A percentile compares a stretch with the other conserved stretches of the same genome.
These are phyloP conservation scores for Lordiphosa andalusiaca DNA, from an alignment of 2,888 invertebrate species.

Conservation along the genomic window DNA sequence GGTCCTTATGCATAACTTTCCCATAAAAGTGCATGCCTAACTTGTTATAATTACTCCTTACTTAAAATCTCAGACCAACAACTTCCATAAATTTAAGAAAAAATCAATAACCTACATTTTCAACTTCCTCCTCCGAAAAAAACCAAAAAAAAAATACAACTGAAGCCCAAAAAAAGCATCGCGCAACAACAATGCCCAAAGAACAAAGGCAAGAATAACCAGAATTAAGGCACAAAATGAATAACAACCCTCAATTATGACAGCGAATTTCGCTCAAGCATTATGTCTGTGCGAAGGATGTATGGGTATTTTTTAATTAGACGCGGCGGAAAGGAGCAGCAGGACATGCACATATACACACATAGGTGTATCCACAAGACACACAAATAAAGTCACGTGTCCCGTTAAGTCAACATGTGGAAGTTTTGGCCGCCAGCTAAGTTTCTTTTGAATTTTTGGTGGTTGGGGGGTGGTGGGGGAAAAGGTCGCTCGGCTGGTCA, in stretches of 20 bases:
- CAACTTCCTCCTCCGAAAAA: slow-evolving; percentile 14
- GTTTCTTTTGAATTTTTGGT: neutral
- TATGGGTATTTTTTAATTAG: slow-evolving; percentile 52
- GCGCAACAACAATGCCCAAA: slow-evolving; percentile 36
- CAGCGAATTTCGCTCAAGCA: slow-evolving; percentile 32
- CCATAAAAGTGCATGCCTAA: too few relatives aligned
- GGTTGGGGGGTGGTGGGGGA: too few relatives aligned
- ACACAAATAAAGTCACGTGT: slow-evolving; percentile 62
- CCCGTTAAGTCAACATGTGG: slow-evolving; percentile 51
- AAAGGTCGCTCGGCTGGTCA: slow-evolving; percentile 38
- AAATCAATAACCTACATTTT: slow-evolving; percentile 70
- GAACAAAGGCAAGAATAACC: slow-evolving; percentile 59
- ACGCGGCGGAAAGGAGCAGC: slow-evolving; percentile 38
- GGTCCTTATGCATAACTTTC: too few relatives aligned
- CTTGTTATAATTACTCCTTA: too few relatives aligned
- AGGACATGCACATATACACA: slow-evolving; percentile 32
- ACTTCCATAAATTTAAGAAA: slow-evolving; percentile 42
- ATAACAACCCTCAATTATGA: slow-evolving; percentile 61
- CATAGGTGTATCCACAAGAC: neutral
- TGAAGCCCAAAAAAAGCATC: slow-evolving; percentile 7
- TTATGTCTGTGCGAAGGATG: slow-evolving; percentile 19
- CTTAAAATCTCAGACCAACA: too few relatives aligned
- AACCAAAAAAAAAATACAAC: slow-evolving; percentile 12
- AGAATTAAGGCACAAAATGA: slow-evolving; percentile 55
- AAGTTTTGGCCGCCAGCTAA: slow-evolving; percentile 18